These are phyloP conservation scores for Falcunculus frontatus DNA, from an alignment of 2,113 vertebrate species.

Conservation along the genomic window DNA sequence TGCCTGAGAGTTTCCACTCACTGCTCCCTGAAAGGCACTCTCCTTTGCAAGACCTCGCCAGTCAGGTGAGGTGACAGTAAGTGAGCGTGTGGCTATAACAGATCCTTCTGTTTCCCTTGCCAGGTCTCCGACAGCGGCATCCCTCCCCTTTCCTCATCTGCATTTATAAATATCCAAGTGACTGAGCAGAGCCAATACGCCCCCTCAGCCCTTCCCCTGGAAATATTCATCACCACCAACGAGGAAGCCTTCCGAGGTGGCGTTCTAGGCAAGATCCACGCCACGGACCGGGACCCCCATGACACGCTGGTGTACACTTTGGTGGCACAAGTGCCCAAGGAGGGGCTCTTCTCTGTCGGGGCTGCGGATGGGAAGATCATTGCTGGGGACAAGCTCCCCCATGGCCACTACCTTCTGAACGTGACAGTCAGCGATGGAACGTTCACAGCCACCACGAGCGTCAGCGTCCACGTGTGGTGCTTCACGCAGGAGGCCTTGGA, in stretches of 20 bases:
- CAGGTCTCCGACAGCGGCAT: constrained; percentile 89
- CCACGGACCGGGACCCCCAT: constrained; percentile 88
- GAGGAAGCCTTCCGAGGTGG: constrained; percentile 77
- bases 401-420: constrained; percentile 83
- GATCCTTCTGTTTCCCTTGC: not conserved
- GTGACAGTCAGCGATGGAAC: constrained; percentile 89
- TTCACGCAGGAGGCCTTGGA: constrained; percentile 75
- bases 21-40: not conserved
- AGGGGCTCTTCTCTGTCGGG: constrained; percentile 80
- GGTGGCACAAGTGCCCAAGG: constrained; percentile 55
- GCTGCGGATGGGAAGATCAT: constrained; percentile 83
- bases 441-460: constrained; percentile 71
- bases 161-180: constrained; percentile 83
- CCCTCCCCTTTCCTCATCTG: constrained; percentile 89
- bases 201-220: constrained; percentile 85
- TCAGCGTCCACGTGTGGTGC: constrained; percentile 84
- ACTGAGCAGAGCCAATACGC: constrained; percentile 86
- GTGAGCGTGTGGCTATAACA: not conserved
- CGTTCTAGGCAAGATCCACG: constrained; percentile 88
- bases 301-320: constrained; percentile 82
- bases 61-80: not conserved
- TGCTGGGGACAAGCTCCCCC: constrained; percentile 76
- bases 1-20: not conserved
- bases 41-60: not conserved
- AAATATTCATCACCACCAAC: constrained; percentile 86